phyloP scores from a whole-genome alignment of 2,113 vertebrate species.

The Camelus dromedarius region DNA sequence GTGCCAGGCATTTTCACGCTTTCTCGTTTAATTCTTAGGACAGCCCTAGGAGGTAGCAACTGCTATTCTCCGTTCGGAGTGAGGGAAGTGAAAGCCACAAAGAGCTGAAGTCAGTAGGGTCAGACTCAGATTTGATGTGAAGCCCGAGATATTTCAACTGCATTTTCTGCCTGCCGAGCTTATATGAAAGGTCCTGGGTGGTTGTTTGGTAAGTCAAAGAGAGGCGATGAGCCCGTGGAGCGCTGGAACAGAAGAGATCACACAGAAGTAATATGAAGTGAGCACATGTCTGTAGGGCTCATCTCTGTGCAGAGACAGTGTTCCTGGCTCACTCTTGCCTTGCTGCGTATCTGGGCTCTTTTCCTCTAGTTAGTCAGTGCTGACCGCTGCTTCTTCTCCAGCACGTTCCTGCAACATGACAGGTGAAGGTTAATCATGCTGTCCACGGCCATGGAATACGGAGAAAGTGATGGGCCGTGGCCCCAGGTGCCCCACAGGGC shows the following conservation, averaged over 20 bases:
- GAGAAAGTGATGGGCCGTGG: not conserved
- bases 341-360: no score
- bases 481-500: not conserved
- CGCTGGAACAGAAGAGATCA: not conserved
- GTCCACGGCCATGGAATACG: fast-evolving
- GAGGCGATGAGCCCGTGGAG: not conserved
- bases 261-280: not conserved
- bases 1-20: not conserved
- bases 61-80: not conserved
- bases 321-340: not conserved
- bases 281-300: not conserved
- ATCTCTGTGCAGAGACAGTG: not conserved
- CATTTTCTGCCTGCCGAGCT: not conserved
- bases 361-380: not conserved
- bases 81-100: not conserved
- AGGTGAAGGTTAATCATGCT: not conserved
- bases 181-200: not conserved
- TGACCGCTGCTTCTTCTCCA: not conserved
- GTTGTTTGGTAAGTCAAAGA: not conserved
- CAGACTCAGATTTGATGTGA: not conserved
- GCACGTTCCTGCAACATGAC: not conserved
- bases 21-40: not conserved
- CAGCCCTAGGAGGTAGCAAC: not conserved
- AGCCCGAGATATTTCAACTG: not conserved
- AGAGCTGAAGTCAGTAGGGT: not conserved